phyloP scores from a whole-genome alignment of 1,140 invertebrate species.

The Trichonephila clavipes region DNA sequence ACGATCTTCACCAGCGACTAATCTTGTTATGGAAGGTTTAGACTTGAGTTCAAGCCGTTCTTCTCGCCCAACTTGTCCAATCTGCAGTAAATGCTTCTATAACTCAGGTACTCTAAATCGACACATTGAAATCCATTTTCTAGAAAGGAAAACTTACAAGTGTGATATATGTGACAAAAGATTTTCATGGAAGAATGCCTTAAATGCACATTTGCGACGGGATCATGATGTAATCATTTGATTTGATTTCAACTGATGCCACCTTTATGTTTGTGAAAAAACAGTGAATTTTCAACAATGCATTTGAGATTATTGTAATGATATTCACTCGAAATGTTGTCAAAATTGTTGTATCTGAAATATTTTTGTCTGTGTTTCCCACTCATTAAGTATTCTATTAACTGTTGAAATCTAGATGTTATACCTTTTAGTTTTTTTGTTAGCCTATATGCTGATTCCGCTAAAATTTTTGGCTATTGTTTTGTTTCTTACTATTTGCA shows the following conservation, averaged over 20 bases:
- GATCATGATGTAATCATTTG: conserved; percentile 65
- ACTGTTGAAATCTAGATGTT: no score
- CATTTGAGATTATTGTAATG: not conserved
- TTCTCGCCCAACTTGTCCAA: conserved; percentile 74
- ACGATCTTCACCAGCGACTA: not conserved
- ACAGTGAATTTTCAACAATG: not conserved
- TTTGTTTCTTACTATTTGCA: no score
- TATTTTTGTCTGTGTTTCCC: not conserved
- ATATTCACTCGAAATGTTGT: not conserved
- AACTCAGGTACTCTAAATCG: conserved; percentile 78
- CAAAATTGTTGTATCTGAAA: not conserved
- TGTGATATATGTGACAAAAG: conserved; percentile 74
- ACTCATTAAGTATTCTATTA: not conserved
- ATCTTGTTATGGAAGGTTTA: not conserved
- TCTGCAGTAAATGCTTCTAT: conserved; percentile 77
- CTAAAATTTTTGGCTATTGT: no score
- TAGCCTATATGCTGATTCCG: no score
- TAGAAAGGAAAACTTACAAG: conserved; percentile 72
- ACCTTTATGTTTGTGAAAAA: conserved; percentile 4
- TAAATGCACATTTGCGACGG: conserved; percentile 71
- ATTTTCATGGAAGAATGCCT: conserved; percentile 76
- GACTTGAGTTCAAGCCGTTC: conserved; percentile 33
- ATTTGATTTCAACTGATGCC: not conserved
- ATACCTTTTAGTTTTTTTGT: no score
- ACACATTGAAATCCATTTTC: conserved; percentile 76